These are phyloP conservation scores for Calonectris borealis DNA, from an alignment of 2,113 vertebrate genomes.

Conservation along the genomic window DNA sequence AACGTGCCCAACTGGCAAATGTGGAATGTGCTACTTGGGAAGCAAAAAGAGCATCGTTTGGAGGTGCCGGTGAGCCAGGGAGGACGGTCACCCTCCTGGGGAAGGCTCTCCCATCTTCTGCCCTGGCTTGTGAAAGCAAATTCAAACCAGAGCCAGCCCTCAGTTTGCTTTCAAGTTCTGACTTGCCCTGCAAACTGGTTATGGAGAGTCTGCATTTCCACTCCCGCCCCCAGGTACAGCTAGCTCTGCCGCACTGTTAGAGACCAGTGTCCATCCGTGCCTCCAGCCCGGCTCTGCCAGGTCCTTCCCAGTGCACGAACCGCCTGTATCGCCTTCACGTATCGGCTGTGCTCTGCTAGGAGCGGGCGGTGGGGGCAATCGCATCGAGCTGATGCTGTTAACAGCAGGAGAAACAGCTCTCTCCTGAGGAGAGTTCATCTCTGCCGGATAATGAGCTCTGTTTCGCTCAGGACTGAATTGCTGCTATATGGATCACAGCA, in stretches of 20 bases:
- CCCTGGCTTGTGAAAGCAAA: neutral
- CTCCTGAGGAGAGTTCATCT: conserved; percentile 12
- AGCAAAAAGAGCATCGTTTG: neutral
- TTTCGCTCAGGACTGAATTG: neutral
- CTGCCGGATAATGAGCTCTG: conserved; percentile 51
- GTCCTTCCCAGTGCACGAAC: neutral
- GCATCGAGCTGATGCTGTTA: neutral
- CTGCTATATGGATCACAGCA: neutral
- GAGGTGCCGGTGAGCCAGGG: neutral
- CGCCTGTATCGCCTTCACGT: neutral
- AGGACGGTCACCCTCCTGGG: neutral
- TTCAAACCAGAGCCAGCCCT: neutral
- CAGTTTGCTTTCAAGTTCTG: neutral
- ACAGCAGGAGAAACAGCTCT: conserved; percentile 3
- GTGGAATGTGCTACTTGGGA: neutral
- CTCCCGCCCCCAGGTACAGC: neutral
- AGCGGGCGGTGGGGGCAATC: neutral
- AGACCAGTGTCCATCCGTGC: neutral
- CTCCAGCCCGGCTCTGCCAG: neutral
- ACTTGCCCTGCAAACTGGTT: neutral
- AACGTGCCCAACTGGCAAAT: neutral
- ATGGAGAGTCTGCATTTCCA: neutral
- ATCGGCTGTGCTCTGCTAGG: neutral
- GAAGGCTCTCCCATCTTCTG: neutral
- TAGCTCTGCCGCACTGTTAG: neutral